Percentiles rank a stretch among this genome's conserved stretches.
Conservation (phyloP, 2,888 invertebrate species). For the Diarsia dahlii region DNA sequence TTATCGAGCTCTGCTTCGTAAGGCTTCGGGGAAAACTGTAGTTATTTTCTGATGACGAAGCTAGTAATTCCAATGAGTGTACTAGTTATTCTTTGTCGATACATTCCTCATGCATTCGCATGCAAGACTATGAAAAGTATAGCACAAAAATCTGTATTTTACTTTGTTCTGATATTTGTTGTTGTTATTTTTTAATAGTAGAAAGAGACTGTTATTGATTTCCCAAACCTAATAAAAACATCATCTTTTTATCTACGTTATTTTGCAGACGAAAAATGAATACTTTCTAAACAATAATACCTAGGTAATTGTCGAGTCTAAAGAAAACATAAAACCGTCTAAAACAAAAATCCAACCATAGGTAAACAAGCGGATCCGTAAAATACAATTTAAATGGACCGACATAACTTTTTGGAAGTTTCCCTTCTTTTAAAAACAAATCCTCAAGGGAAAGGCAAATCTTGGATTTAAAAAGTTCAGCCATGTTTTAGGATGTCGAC, state of each 20-base stretch:
- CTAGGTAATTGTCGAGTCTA: not conserved
- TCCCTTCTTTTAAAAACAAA: conserved; percentile 31
- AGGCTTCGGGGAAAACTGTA: not conserved
- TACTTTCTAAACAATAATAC: not conserved
- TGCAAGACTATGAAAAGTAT: too few relatives aligned
- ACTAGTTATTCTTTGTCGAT: too few relatives aligned
- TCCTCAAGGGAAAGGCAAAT: conserved; percentile 24
- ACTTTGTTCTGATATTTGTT: not conserved
- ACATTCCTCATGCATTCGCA: not conserved
- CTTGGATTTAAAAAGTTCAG: conserved; percentile 50
- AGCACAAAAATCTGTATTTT: too few relatives aligned
- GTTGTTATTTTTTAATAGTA: not conserved
- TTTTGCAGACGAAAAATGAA: not conserved
- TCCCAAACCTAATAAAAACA: not conserved
- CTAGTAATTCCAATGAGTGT: not conserved
- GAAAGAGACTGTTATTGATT: too few relatives aligned
- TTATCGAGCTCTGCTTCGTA: not conserved
- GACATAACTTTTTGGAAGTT: conserved; percentile 36
- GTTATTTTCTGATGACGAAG: not conserved
- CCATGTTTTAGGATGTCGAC: conserved; percentile 50
- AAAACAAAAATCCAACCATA: not conserved
- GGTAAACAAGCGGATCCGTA: conserved; percentile 14
- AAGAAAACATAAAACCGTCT: not conserved
- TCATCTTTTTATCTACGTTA: not conserved
- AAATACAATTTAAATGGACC: conserved; percentile 34